Percentiles rank a stretch among this genome's conserved stretches.
phyloP scores from a whole-genome alignment of 2,797 vertebrate genomes.

The Hypotaenidia philippensis region DNA sequence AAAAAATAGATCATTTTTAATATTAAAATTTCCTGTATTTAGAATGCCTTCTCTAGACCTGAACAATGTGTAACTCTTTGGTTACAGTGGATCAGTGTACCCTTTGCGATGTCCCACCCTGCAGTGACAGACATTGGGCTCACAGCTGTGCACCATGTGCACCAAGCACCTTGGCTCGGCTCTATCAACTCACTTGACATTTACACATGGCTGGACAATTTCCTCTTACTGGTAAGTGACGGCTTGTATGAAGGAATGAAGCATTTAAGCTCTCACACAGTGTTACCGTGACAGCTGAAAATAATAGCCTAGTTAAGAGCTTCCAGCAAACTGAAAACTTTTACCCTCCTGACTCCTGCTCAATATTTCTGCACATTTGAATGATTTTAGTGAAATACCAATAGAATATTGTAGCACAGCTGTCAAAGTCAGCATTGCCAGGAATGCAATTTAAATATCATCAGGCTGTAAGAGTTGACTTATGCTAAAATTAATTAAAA shows the following conservation, averaged over 20 bases:
- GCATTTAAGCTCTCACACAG: background rate
- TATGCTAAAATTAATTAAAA: conserved; percentile 43
- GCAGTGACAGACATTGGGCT: conserved; percentile 93
- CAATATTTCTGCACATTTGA: conserved; percentile 12
- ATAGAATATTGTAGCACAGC: background rate
- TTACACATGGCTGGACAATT: conserved; percentile 95
- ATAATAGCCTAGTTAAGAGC: conserved; percentile 6
- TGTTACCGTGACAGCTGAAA: conserved; percentile 4
- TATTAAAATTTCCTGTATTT: background rate
- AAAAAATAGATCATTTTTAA: background rate
- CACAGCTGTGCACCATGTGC: conserved; percentile 88
- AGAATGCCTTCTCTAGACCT: background rate
- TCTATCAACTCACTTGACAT: conserved; percentile 82
- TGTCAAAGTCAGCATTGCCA: conserved; percentile 8
- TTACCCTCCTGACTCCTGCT: conserved; percentile 18
- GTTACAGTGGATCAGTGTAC: conserved; percentile 95
- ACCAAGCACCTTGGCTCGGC: conserved; percentile 94
- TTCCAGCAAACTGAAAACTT: conserved; percentile 21
- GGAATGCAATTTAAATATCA: conserved; percentile 33
- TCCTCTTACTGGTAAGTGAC: conserved; percentile 91
- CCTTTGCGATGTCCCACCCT: conserved; percentile 92
- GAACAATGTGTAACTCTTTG: conserved; percentile 40
- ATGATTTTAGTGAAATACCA: conserved; percentile 11
- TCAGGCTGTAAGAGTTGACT: background rate
- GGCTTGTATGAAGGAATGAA: background rate